Evolutionary conservation across 2,888 invertebrate genomes (phyloP).

Genomic region (Tenthredo notha): DNA sequence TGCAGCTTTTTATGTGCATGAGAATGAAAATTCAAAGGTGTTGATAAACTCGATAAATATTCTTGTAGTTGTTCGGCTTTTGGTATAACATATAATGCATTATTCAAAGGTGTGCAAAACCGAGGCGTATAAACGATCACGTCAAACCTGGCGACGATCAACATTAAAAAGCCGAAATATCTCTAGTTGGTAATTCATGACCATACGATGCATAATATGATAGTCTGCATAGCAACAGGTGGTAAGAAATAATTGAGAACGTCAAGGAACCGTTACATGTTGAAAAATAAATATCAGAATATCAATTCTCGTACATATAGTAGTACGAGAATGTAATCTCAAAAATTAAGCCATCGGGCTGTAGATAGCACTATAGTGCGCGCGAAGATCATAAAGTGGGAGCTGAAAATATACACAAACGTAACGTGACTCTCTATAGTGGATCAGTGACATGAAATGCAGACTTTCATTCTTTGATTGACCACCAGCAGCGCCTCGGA

Average conservation of each 20-base stretch:
- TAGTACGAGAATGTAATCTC: neutral
- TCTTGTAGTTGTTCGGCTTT: constrained; percentile 1
- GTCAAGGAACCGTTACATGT: neutral
- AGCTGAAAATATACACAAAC: neutral
- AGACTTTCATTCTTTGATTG: constrained; percentile 28
- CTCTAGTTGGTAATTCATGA: constrained; percentile 29
- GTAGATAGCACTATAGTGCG: neutral
- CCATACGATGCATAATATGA: constrained; percentile 23
- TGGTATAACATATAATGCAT: constrained; percentile 17
- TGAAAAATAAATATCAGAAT: neutral
- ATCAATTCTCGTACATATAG: neutral
- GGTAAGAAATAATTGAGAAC: neutral
- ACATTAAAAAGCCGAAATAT: constrained; percentile 4
- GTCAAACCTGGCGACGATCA: neutral
- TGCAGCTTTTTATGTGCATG: constrained; percentile 1
- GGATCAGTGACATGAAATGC: neutral
- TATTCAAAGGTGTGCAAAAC: constrained; percentile 33
- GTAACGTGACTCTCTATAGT: neutral
- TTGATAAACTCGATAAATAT: constrained; percentile 15
- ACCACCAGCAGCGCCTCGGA: constrained; percentile 6
- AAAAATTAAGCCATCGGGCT: neutral
- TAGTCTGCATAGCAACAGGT: constrained; percentile 34
- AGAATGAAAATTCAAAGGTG: neutral
- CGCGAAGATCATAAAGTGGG: neutral
- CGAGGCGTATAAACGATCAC: neutral